Conservation (phyloP, 1,140 invertebrate species). For the Paraescarpia echinospica region DNA sequence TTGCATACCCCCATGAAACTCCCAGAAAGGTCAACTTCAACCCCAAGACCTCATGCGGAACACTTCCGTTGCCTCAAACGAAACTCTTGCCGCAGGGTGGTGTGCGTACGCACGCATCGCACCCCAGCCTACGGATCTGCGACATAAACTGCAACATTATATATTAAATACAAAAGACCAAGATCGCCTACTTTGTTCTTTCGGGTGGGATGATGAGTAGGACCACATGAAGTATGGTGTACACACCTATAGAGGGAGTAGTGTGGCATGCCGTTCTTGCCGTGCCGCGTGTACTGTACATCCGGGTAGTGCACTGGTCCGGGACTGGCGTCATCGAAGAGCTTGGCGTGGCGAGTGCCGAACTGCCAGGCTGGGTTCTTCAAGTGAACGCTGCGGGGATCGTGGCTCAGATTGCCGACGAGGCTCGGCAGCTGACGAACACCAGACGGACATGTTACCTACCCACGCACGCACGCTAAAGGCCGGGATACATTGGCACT, state of each 20-base stretch:
- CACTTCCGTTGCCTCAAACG: no score
- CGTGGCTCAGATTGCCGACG: slow-evolving; percentile 50
- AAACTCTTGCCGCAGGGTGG: no score
- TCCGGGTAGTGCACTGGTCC: slow-evolving; percentile 47
- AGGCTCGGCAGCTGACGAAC: slow-evolving; percentile 41
- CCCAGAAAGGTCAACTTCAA: no score
- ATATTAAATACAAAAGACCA: no score
- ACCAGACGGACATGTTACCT: neutral
- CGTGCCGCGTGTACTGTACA: slow-evolving; percentile 33
- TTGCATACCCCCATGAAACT: no score
- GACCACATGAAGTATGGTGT: neutral
- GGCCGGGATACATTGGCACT: no score
- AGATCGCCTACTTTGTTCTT: no score
- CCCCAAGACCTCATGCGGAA: no score
- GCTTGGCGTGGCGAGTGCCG: slow-evolving; percentile 43
- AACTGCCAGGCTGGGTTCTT: slow-evolving; percentile 51
- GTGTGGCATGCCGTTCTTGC: slow-evolving; percentile 32
- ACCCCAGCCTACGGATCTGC: no score
- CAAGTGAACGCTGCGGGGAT: slow-evolving; percentile 52
- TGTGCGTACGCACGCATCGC: no score
- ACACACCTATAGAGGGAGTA: slow-evolving; percentile 34
- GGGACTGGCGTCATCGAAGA: slow-evolving; percentile 35
- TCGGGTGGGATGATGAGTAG: no score
- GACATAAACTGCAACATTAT: no score
- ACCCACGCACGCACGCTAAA: neutral